Evolutionary conservation across 30 jellyfish, hydroid and myxozoan genomes (phyloP).

Genomic region (Aurelia coerulea): DNA sequence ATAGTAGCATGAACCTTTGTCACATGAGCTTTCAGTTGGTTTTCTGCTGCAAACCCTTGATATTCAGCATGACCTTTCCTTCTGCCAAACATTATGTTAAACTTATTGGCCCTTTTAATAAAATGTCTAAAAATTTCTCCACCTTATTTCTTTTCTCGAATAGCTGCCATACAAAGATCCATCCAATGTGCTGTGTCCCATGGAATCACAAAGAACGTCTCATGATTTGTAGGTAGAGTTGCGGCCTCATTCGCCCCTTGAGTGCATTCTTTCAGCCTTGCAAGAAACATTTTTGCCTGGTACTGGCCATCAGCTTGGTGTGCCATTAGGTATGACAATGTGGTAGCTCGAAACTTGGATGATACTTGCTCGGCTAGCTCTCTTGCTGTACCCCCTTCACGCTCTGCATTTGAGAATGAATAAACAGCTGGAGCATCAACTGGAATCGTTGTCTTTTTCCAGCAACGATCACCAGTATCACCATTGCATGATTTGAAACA

Average conservation of each 20-base stretch:
- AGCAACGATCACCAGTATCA: constrained; percentile 47
- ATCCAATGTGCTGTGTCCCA: constrained; percentile 70
- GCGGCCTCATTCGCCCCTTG: constrained; percentile 8
- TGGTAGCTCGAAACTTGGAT: constrained; percentile 25
- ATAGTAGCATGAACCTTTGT: constrained; percentile 16
- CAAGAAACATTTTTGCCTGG: constrained; percentile 43
- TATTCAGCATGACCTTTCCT: constrained; percentile 55
- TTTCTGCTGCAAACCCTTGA: constrained; percentile 46
- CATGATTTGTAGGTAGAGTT: constrained; percentile 33
- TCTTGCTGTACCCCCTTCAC: constrained; percentile 46
- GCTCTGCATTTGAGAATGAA: constrained; percentile 4
- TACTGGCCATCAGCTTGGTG: constrained; percentile 59
- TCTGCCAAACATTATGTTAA: constrained; percentile 40
- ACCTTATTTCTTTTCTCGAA: constrained; percentile 31
- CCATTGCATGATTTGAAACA: constrained; percentile 35
- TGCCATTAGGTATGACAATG: constrained; percentile 22
- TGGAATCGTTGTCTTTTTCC: constrained; percentile 48
- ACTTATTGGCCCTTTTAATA: constrained; percentile 43
- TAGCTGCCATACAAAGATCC: constrained; percentile 51
- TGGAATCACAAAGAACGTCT: constrained; percentile 56
- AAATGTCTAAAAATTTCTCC: constrained; percentile 40
- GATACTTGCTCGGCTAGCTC: constrained; percentile 43
- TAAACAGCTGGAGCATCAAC: constrained; percentile 44
- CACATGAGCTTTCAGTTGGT: constrained; percentile 33
- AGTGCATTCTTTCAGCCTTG: constrained; percentile 17